phyloP scores from a whole-genome alignment of 1,140 invertebrate species.

The Heliconius hermathena region DNA sequence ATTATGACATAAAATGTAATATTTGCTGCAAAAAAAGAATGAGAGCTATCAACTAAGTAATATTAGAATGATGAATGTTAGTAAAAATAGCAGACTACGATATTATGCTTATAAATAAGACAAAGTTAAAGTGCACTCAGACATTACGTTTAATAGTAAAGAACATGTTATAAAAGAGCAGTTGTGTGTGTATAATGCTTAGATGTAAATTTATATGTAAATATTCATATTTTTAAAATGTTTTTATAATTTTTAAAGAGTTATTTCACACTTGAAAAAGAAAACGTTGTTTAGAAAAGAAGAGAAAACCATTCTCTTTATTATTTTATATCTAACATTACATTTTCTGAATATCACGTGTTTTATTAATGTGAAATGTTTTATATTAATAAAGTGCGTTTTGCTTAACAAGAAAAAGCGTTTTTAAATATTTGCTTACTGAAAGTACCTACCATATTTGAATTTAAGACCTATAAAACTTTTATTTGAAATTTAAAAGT shows the following conservation, averaged over 20 bases:
- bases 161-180: background rate
- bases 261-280: too few relatives aligned
- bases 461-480: background rate
- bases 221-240: background rate
- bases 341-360: too few relatives aligned
- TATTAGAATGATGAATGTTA: conserved; percentile 1
- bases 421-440: too few relatives aligned
- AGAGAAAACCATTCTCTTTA: too few relatives aligned
- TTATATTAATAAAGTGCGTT: too few relatives aligned
- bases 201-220: background rate
- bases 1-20: background rate
- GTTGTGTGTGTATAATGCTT: background rate
- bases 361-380: too few relatives aligned
- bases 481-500: background rate
- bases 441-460: too few relatives aligned
- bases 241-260: background rate
- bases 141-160: conserved; percentile 9
- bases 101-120: background rate
- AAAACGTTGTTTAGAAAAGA: too few relatives aligned
- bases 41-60: background rate
- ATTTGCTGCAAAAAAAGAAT: background rate
- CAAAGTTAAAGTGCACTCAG: conserved; percentile 6
- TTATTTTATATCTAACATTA: too few relatives aligned
- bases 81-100: background rate
- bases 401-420: too few relatives aligned